Percentiles rank a stretch among this genome's conserved stretches.
Evolutionary conservation across 2,113 vertebrate species (phyloP).

Genomic region (Numida meleagris): DNA sequence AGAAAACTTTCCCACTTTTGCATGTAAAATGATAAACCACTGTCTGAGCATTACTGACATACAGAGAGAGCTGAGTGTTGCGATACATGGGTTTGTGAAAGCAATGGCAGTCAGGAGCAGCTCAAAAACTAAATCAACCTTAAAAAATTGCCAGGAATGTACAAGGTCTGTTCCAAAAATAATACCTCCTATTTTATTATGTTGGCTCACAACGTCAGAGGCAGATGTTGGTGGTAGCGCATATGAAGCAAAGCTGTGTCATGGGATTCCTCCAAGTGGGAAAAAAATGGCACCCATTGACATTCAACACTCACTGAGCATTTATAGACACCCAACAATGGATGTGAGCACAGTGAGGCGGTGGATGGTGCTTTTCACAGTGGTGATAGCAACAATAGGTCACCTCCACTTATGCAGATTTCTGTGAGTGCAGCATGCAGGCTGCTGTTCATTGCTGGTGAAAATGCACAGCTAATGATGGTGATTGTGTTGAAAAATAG

Average conservation of each 20-base stretch:
- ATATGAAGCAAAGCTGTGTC: background rate
- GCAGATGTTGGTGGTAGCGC: background rate
- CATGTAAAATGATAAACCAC: background rate
- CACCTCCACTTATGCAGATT: background rate
- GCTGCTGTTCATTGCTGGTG: too few species aligned
- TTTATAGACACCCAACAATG: background rate
- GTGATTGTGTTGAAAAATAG: background rate
- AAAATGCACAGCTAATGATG: background rate
- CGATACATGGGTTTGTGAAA: background rate
- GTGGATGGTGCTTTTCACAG: background rate
- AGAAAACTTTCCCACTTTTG: background rate
- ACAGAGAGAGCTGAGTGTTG: background rate
- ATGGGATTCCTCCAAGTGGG: background rate
- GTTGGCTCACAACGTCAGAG: background rate
- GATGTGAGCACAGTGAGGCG: background rate
- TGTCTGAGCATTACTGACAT: background rate
- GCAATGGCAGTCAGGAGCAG: background rate
- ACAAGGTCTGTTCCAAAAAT: background rate
- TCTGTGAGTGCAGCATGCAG: background rate
- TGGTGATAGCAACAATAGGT: background rate
- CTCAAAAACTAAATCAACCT: background rate
- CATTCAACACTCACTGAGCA: background rate
- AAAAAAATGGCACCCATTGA: background rate
- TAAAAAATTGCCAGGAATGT: background rate
- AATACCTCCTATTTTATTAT: background rate